Evolutionary conservation across 2,797 vertebrate species (phyloP), one percentile per base, ranked within the genome.

Genomic region (Anas georgica): DNA sequence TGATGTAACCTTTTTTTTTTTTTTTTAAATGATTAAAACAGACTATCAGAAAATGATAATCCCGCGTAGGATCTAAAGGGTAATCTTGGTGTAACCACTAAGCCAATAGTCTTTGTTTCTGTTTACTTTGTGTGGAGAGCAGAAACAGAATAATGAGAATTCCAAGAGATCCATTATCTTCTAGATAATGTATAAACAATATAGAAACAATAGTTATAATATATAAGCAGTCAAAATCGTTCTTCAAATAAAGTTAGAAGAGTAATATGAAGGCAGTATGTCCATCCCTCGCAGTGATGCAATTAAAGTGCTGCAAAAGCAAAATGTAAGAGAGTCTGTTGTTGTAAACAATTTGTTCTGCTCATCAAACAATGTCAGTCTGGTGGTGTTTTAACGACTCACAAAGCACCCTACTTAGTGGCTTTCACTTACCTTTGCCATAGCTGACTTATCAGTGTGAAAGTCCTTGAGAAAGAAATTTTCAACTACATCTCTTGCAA

Each of bases 361-460:
- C 79, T 94, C 82, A 77, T 68, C 23, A 52, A 63, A 54, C 29
- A 63, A 43, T 18, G n/a, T 15, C 80, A 28, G 21, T 18, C 52
- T 59, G 39, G 1, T 15, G 68, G 12, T 20, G 23, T 62, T 86
- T 63, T 29, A 82, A 48, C 45, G 70, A 35, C 9, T 66, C 67
- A 83, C 17, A 78, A 50, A 18, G 25, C 14, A 84, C 3, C 2
- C 17, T 39, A 1, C 4, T 39, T n/a, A 4, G 9, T 17, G 23
- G 29, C 76, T 90, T 91, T 88, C 43, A 97, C 98, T 97, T 96
- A 98, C 98, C 97, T 96, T 98, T 87, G 97, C 97, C 98, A 98
- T 98, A 43, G 91, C 95, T 96, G 91, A 86, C 63, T 87, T 90
- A 74, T 69, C 81, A 85, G 67, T 17, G 43, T 90, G 43, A 86